phyloP scores from a whole-genome alignment of 2,797 vertebrate genomes.

The Fundulus diaphanus region DNA sequence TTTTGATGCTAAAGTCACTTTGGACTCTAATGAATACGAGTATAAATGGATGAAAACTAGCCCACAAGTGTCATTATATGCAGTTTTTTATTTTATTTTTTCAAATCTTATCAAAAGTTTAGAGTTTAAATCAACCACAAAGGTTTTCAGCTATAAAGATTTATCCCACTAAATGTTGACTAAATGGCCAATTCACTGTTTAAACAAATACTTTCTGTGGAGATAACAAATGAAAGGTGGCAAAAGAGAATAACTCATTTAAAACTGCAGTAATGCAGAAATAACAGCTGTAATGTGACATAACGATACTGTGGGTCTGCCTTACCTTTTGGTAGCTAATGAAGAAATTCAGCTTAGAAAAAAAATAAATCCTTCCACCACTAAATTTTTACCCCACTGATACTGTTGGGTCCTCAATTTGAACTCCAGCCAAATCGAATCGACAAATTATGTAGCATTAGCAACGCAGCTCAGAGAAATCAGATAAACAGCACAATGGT shows the following conservation, averaged over 20 bases:
- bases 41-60: not conserved
- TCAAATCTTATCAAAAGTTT: not conserved
- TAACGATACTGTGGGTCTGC: no score
- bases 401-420: no score
- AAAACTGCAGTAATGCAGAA: not conserved
- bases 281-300: not conserved
- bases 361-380: no score
- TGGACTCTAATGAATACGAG: not conserved
- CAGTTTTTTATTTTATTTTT: not conserved
- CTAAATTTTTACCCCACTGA: no score
- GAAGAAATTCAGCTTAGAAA: no score
- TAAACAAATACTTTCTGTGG: not conserved
- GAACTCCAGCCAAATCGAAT: no score
- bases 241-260: not conserved
- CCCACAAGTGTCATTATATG: not conserved
- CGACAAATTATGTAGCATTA: no score
- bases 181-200: not conserved
- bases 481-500: no score
- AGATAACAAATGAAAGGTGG: not conserved
- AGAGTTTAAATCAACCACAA: not conserved
- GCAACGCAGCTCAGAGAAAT: no score
- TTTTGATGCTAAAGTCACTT: conserved; percentile 10
- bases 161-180: not conserved
- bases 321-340: no score
- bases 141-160: not conserved